Conservation (phyloP, 1,140 invertebrate genomes). For the Venturia canescens region DNA sequence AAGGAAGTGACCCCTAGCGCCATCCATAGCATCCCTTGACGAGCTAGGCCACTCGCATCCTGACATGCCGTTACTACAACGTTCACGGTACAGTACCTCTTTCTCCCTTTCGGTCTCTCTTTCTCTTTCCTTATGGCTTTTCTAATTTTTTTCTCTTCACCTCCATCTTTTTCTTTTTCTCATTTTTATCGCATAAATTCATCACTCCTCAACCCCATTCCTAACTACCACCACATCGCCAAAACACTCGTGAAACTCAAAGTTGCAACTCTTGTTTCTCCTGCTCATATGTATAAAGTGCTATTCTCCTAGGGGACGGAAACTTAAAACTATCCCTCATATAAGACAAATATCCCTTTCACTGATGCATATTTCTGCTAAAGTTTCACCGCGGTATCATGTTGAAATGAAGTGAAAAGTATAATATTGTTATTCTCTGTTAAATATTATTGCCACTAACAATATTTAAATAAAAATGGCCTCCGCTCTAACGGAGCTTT, state of each 20-base stretch:
- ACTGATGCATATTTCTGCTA: neutral
- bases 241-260: constrained; percentile 16
- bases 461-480: neutral
- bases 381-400: neutral
- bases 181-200: neutral
- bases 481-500: neutral
- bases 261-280: neutral
- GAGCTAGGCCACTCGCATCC: constrained; percentile 3
- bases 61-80: neutral
- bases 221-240: neutral
- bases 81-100: neutral
- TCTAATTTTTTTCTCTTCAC: neutral
- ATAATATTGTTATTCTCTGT: neutral
- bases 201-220: constrained; percentile 11
- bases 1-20: neutral
- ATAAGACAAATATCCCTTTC: neutral
- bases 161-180: neutral
- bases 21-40: constrained; percentile 22
- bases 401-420: neutral
- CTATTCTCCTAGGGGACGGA: neutral
- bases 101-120: neutral
- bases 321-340: neutral
- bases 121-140: neutral
- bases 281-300: constrained; percentile 17
- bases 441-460: neutral